Evolutionary conservation across 23 tunicate species (phyloP).

Genomic region (Clavelina lepadiformis): DNA sequence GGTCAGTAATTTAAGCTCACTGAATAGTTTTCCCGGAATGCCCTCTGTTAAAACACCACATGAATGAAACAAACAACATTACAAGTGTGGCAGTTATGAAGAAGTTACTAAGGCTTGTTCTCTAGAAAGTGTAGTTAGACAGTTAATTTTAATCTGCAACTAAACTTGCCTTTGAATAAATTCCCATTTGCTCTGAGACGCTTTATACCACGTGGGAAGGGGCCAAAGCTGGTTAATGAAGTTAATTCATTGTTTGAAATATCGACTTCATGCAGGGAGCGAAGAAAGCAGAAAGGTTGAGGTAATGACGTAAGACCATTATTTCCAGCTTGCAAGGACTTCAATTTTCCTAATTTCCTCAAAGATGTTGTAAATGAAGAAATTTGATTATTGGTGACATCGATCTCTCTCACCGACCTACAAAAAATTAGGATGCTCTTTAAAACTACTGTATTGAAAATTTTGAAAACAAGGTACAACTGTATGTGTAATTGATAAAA

Average conservation of each 20-base stretch:
- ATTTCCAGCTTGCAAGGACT: constrained; percentile 46
- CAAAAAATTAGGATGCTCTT: neutral
- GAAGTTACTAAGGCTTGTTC: neutral
- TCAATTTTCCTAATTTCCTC: constrained; percentile 52
- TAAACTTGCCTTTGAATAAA: constrained; percentile 38
- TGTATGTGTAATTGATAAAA: too few species aligned
- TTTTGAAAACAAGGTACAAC: too few species aligned
- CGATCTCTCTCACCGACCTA: constrained; percentile 49
- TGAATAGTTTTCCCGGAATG: constrained; percentile 45
- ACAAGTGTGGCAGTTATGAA: neutral
- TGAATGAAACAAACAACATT: neutral
- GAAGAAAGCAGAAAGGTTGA: constrained; percentile 77
- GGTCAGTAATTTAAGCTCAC: constrained; percentile 65
- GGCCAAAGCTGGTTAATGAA: constrained; percentile 31
- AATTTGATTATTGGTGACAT: constrained; percentile 84
- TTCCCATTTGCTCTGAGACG: constrained; percentile 74
- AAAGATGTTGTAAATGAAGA: constrained; percentile 48
- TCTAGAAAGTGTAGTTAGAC: neutral
- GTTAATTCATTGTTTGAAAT: constrained; percentile 58
- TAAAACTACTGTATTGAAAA: too few species aligned
- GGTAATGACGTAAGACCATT: constrained; percentile 72
- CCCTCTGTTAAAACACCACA: constrained; percentile 19
- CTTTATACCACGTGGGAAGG: constrained; percentile 72
- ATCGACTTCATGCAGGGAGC: constrained; percentile 61
- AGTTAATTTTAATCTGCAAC: neutral